Base-by-base conservation (phyloP, 2,113 vertebrate species). In the Carassius carassius region DNA sequence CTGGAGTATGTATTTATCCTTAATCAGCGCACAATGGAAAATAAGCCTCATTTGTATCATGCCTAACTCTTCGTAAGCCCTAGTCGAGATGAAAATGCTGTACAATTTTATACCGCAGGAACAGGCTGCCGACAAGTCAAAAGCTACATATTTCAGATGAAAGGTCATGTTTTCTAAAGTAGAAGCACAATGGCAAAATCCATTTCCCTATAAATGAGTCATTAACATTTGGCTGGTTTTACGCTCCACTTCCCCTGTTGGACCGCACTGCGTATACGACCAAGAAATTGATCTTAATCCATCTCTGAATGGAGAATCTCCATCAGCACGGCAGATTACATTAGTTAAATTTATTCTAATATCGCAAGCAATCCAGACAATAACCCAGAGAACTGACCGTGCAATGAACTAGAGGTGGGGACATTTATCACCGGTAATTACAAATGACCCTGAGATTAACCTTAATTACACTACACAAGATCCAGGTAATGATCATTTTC, bases 1-100 rank as follows among this genome's bases (percentile, higher is more conserved):
- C 86, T 85, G 85, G 86, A 92, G 87, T 88, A 72, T 69, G 79
- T 87, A 91, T 92, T 92, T 91, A 92, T 88, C 82, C 89, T 92
- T 90, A 89, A 93, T 91, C 81, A 87, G 75, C 78, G 56, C 77
- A 88, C 87, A 87, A 84, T 81, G 82, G 81, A 82, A 51, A 86
- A 76, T 80, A 85, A 72, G 67, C 83, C 81, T 87, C 74, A 83
- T 86, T 81, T 88, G 81, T 88, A 89, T 86, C 82, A 78, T 60
- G 85, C 85, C 90, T 89, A 85, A 88, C 86, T 25, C 4, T 76
- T 82, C 86, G 63, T 74, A n/a, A 85, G 44, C 25, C 49, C 41
- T 21, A 67, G 58, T 19, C 37, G 32, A 75, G 56, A 78, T 32
- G 7, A 47, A 35, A 62, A 84, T 72, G 65, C 25, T 2, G 67